Conservation (phyloP, 2,113 vertebrate genomes). For the Chionomys nivalis region DNA sequence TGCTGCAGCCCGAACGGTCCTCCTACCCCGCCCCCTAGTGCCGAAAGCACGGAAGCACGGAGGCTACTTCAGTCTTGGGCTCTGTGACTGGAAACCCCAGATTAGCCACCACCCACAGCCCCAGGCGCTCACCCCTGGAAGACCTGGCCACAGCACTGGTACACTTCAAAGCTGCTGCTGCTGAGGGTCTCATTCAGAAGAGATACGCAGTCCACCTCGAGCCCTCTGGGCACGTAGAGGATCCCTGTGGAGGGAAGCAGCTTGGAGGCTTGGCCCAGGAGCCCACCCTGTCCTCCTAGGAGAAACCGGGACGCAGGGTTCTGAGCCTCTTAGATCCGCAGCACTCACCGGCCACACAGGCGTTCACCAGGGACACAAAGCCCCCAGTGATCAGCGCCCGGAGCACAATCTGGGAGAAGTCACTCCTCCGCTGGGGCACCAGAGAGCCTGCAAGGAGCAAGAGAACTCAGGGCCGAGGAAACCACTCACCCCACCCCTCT, state of each 20-base stretch:
- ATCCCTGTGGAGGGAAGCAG: slow-evolving; percentile 87
- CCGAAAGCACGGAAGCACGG: neutral
- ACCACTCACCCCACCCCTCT: accelerated
- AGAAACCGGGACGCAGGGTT: neutral
- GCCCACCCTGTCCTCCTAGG: neutral
- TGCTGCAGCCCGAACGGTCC: neutral
- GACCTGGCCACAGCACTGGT: slow-evolving; percentile 90
- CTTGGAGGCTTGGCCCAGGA: neutral
- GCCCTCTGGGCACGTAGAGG: slow-evolving; percentile 85
- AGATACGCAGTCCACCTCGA: slow-evolving; percentile 83
- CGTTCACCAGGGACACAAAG: slow-evolving; percentile 93
- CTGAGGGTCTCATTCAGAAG: slow-evolving; percentile 84
- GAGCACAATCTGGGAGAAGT: slow-evolving; percentile 89
- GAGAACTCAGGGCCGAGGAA: neutral
- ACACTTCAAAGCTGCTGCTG: slow-evolving; percentile 78
- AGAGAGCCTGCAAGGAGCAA: slow-evolving; percentile 87
- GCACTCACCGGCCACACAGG: slow-evolving; percentile 93
- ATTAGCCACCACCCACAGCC: accelerated
- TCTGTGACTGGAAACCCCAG: accelerated
- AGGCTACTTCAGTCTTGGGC: accelerated
- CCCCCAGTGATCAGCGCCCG: slow-evolving; percentile 93
- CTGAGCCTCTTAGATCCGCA: accelerated
- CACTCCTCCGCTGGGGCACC: slow-evolving; percentile 87
- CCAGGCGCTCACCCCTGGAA: slow-evolving; percentile 85
- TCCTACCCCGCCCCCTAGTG: too few species aligned